Evolutionary conservation across 2,888 invertebrate species (phyloP), one percentile per base, ranked within the genome.

Genomic region (Alcis repandata): DNA sequence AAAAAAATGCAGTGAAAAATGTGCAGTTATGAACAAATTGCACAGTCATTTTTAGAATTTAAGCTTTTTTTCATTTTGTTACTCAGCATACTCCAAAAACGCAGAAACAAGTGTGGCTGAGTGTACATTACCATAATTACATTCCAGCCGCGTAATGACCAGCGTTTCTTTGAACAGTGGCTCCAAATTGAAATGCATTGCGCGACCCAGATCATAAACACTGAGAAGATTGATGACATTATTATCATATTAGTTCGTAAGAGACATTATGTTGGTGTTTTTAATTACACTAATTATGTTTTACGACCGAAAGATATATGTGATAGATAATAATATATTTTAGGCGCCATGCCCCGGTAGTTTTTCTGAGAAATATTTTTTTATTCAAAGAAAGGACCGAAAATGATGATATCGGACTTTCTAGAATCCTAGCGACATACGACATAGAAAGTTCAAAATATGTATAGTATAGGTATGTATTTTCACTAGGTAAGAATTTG

Each of bases 111-210:
- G 41, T 54, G 54, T 19, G 38, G 40, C 17, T 22, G 45, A 51
- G 33, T 60, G 38, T 62, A 59, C 54, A 70, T 74, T 70, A 68
- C 11, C 67, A 71, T 72, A 74, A 71, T 70, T 62, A 58, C 67
- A 74, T 70, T 70, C 69, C 54, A 53, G 32, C 52, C 54, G 59
- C 71, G 69, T 67, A 59, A 63, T 64, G 60, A 63, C 63, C 46
- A 68, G 19, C 57, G 59, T 66, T 72, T 71, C 73, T 67, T 58
- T 53, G 61, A 70, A 74, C 61, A 57, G 54, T 59, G 48, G 57
- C 57, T 64, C 33, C 22, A 46, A 59, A 63, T 69, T 70, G 38
- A 70, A 63, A 74, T 74, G 67, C 69, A 69, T 68, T 61, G 54
- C 52, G 49, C 63, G 60, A 68, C 43, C 49, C 41, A 68, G 43